phyloP scores from a whole-genome alignment of 1,140 invertebrate genomes.

The Lycorma delicatula region DNA sequence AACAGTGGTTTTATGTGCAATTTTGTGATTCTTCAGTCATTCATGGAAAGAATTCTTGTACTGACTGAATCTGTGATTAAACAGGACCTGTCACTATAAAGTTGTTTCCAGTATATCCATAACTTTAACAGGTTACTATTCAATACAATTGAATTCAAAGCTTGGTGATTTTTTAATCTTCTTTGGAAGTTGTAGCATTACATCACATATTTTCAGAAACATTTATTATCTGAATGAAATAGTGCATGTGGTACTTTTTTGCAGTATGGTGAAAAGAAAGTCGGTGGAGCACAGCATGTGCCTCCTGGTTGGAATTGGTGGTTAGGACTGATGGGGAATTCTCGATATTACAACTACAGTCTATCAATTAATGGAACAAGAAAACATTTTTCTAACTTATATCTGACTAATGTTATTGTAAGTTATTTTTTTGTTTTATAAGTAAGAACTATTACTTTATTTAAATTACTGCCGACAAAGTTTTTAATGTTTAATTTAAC shows the following conservation, averaged over 20 bases:
- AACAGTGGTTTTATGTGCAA: too few relatives aligned
- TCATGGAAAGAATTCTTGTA: too few relatives aligned
- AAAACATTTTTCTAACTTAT: slow-evolving; percentile 53
- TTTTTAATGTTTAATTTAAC: too few relatives aligned
- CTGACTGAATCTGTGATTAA: too few relatives aligned
- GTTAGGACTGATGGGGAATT: slow-evolving; percentile 73
- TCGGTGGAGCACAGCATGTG: slow-evolving; percentile 52
- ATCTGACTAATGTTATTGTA: slow-evolving; percentile 80
- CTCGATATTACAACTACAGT: slow-evolving; percentile 78
- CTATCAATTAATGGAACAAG: slow-evolving; percentile 71
- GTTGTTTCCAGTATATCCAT: neutral
- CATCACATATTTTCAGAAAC: neutral
- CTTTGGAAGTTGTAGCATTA: neutral
- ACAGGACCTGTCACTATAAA: too few relatives aligned
- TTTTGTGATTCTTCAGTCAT: too few relatives aligned
- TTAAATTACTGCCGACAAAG: neutral
- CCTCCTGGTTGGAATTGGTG: slow-evolving; percentile 77
- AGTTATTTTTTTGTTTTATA: slow-evolving; percentile 33
- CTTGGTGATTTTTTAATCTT: neutral
- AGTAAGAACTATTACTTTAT: neutral
- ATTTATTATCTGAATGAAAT: neutral
- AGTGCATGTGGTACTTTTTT: slow-evolving; percentile 21
- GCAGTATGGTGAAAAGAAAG: slow-evolving; percentile 51
- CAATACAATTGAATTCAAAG: neutral
- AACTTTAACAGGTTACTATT: neutral